Conservation (phyloP, 1,140 invertebrate species). For the Aethina tumida region DNA sequence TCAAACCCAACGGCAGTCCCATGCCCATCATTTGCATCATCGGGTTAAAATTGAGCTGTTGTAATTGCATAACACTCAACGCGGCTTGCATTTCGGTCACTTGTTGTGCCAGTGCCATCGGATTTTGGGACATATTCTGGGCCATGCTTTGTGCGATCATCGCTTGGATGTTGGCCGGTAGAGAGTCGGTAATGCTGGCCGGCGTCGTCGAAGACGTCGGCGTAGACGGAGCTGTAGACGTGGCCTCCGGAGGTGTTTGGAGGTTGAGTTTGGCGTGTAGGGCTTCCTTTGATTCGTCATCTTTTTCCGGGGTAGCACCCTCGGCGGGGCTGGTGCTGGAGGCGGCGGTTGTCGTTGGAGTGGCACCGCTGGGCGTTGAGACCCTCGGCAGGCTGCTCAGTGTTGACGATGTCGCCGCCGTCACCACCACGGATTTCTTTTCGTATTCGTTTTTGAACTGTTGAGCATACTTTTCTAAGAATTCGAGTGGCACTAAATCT, state of each 20-base stretch:
- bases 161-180: conserved; percentile 39
- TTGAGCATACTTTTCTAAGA: conserved; percentile 85
- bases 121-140: conserved; percentile 34
- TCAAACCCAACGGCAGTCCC: conserved; percentile 71
- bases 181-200: conserved; percentile 51
- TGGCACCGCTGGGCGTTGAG: conserved; percentile 39
- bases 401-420: conserved; percentile 47
- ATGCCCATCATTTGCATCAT: conserved; percentile 78
- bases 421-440: conserved; percentile 64
- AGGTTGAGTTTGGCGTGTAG: conserved; percentile 36
- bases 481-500: conserved; percentile 78
- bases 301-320: conserved; percentile 42
- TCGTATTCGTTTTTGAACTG: conserved; percentile 80
- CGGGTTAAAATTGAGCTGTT: conserved; percentile 72
- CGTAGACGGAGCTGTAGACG: conserved; percentile 50
- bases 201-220: conserved; percentile 49
- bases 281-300: conserved; percentile 43
- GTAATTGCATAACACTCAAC: conserved; percentile 79
- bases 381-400: conserved; percentile 46
- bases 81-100: conserved; percentile 79
- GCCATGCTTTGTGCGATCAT: conserved; percentile 39
- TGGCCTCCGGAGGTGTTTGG: conserved; percentile 42
- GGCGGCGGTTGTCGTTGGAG: conserved; percentile 22
- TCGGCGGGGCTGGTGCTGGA: conserved; percentile 21
- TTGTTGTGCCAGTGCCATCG: conserved; percentile 61